phyloP scores from a whole-genome alignment of 2,113 vertebrate species.

The Marmota monax region DNA sequence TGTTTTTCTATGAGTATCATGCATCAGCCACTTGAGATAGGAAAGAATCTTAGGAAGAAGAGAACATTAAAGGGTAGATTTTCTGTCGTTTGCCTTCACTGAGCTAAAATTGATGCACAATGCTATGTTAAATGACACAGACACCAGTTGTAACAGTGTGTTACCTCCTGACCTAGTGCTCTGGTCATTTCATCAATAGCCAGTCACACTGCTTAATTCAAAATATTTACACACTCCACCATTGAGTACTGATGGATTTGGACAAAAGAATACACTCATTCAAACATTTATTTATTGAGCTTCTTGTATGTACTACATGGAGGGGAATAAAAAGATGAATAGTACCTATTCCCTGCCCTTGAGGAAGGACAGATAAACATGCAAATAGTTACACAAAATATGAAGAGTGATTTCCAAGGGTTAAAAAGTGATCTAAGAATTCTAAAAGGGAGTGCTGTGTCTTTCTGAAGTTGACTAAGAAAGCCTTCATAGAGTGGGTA shows the following conservation, averaged over 20 bases:
- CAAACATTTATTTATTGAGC: neutral
- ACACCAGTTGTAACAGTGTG: neutral
- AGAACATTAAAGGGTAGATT: conserved; percentile 9
- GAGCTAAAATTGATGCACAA: neutral
- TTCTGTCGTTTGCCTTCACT: conserved; percentile 58
- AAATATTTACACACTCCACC: neutral
- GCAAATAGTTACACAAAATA: neutral
- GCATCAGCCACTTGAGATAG: conserved; percentile 6
- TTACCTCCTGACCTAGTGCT: neutral
- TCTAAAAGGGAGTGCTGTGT: conserved; percentile 16
- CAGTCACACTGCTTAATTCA: neutral
- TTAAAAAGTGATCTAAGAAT: conserved; percentile 4
- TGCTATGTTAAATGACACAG: neutral
- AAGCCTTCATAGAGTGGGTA: neutral
- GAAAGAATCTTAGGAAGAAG: conserved; percentile 49
- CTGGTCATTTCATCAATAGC: neutral
- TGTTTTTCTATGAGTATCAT: neutral
- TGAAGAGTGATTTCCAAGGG: neutral
- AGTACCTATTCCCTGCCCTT: neutral
- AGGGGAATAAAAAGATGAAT: neutral
- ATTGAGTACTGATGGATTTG: neutral
- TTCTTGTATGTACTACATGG: neutral
- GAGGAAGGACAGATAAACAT: conserved; percentile 29
- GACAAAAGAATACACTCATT: neutral
- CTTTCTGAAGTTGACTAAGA: neutral